Evolutionary conservation across 2,888 invertebrate genomes (phyloP).

Genomic region (Thysanoteuthis rhombus): DNA sequence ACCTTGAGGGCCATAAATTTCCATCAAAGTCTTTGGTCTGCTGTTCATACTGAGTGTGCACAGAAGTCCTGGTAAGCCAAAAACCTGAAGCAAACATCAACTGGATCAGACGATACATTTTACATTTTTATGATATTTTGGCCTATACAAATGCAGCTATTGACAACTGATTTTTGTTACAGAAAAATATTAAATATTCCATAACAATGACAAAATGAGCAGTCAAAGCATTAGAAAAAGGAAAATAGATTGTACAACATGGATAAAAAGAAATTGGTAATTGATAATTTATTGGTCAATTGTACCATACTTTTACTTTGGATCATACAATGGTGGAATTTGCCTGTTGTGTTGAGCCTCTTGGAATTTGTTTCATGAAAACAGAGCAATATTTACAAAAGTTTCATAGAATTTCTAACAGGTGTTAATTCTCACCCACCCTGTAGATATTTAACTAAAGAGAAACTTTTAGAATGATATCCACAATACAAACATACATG

Average conservation of each 20-base stretch:
- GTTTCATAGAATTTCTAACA: too few species aligned
- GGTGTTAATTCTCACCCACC: too few species aligned
- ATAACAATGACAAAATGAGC: neutral
- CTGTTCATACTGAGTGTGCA: constrained; percentile 66
- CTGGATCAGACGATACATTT: neutral
- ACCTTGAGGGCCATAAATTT: constrained; percentile 69
- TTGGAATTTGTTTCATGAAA: too few species aligned
- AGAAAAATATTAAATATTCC: too few species aligned
- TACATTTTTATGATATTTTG: neutral
- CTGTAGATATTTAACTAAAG: neutral
- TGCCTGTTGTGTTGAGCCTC: too few species aligned
- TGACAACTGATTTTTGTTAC: neutral
- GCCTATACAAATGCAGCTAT: neutral
- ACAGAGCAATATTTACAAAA: too few species aligned
- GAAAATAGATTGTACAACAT: too few species aligned
- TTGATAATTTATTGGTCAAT: too few species aligned
- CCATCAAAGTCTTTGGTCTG: constrained; percentile 53
- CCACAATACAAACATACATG: constrained; percentile 61
- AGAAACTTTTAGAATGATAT: neutral
- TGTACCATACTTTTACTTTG: too few species aligned
- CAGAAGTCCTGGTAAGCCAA: constrained; percentile 69
- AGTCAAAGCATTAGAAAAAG: neutral
- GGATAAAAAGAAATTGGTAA: too few species aligned
- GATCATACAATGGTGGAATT: too few species aligned
- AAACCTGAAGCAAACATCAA: constrained; percentile 58